A percentile compares a stretch with the other conserved stretches of the same genome.
Evolutionary conservation across 1,140 invertebrate genomes (phyloP).

Genomic region (Theocolax elegans): DNA sequence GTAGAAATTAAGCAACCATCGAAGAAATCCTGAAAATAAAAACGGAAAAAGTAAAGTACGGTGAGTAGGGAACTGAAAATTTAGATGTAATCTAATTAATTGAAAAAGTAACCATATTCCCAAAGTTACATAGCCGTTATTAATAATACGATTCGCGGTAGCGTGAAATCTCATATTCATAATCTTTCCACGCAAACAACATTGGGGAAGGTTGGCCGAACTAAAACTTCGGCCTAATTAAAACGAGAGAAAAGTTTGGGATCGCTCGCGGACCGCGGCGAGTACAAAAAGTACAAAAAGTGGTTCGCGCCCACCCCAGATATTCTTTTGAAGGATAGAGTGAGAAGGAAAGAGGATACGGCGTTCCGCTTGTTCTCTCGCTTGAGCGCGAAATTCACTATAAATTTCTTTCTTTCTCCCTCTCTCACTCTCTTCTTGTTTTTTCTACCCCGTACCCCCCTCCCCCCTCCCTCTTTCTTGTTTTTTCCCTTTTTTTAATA

Average conservation of each 20-base stretch:
- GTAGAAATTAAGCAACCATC: too few relatives aligned
- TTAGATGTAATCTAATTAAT: too few relatives aligned
- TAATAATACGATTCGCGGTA: not conserved
- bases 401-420: slow-evolving; percentile 12
- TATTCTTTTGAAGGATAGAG: slow-evolving; percentile 20
- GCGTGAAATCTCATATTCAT: slow-evolving; percentile 5
- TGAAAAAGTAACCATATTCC: too few relatives aligned
- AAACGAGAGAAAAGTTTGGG: slow-evolving; percentile 14
- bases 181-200: slow-evolving; percentile 13
- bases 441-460: not conserved
- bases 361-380: not conserved
- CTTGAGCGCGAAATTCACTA: slow-evolving; percentile 16
- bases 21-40: too few relatives aligned
- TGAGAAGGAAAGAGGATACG: not conserved
- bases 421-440: not conserved
- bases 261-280: not conserved
- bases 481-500: slow-evolving; percentile 31
- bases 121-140: not conserved
- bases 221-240: slow-evolving; percentile 18
- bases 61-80: too few relatives aligned
- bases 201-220: not conserved
- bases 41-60: too few relatives aligned
- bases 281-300: not conserved
- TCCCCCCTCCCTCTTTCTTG: slow-evolving; percentile 4
- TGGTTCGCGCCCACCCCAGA: not conserved